A percentile compares a stretch with the other conserved stretches of the same genome.
These are phyloP conservation scores for Heteronetta atricapilla DNA, from an alignment of 2,113 vertebrate genomes.

Conservation along the genomic window DNA sequence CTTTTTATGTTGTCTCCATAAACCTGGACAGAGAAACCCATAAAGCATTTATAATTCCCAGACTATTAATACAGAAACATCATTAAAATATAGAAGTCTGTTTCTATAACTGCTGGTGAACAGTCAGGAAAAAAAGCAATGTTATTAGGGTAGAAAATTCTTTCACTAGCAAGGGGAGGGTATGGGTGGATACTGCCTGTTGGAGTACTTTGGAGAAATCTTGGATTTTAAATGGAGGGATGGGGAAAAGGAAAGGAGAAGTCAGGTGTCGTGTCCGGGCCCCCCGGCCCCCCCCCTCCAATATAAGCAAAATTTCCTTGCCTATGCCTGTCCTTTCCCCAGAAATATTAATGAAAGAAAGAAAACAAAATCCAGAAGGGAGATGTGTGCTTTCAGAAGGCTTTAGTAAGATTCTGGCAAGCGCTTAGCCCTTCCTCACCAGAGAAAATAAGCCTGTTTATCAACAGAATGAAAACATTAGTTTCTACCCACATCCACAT, in stretches of 20 bases:
- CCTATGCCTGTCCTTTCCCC: background rate
- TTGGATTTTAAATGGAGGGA: background rate
- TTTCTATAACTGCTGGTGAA: background rate
- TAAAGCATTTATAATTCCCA: slow-evolving; percentile 19
- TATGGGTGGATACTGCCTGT: background rate
- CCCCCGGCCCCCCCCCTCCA: too few relatives aligned
- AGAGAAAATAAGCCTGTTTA: slow-evolving; percentile 21
- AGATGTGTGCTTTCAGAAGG: background rate
- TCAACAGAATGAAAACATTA: slow-evolving; percentile 24
- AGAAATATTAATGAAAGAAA: slow-evolving; percentile 11
- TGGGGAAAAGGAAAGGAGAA: background rate
- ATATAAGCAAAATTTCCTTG: background rate
- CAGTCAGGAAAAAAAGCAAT: background rate
- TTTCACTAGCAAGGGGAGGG: background rate
- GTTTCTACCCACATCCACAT: background rate
- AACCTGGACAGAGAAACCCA: background rate
- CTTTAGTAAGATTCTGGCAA: slow-evolving; percentile 8
- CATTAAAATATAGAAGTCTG: background rate
- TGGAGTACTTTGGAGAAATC: background rate
- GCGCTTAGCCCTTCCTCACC: background rate
- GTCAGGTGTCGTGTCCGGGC: too few relatives aligned
- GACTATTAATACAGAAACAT: background rate
- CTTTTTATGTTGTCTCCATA: background rate
- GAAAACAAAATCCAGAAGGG: slow-evolving; percentile 12
- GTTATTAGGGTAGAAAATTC: background rate